Conservation (phyloP, 2,888 invertebrate genomes). For the Masnerella sp. region DNA sequence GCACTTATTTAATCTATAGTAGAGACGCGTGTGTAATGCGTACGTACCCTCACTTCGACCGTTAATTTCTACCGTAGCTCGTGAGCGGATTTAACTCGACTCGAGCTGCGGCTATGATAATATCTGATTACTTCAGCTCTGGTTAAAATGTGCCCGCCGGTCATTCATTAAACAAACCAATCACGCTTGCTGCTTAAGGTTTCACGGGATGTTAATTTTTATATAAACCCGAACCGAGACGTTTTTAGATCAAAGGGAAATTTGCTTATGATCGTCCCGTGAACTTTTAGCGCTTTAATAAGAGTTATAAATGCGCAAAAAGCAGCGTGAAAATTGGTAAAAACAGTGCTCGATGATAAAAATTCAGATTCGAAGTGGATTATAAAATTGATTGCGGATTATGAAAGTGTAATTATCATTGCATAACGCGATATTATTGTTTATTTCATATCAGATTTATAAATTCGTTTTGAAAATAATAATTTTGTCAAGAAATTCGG, state of each 20-base stretch:
- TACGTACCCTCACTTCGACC: constrained; percentile 51
- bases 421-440: too few species aligned
- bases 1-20: constrained; percentile 57
- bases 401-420: too few species aligned
- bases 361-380: too few species aligned
- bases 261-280: constrained; percentile 9
- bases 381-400: too few species aligned
- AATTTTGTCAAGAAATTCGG: too few species aligned
- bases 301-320: background rate
- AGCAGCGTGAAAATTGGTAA: too few species aligned
- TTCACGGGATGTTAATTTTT: constrained; percentile 51
- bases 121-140: constrained; percentile 58
- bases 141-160: constrained; percentile 59
- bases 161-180: constrained; percentile 55
- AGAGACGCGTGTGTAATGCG: constrained; percentile 52
- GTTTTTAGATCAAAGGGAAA: constrained; percentile 21
- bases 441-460: too few species aligned
- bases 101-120: constrained; percentile 55
- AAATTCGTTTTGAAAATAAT: too few species aligned
- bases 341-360: too few species aligned
- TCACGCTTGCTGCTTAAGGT: constrained; percentile 50
- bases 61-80: constrained; percentile 59
- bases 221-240: constrained; percentile 31
- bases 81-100: constrained; percentile 54
- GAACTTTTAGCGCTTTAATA: constrained; percentile 10